These are phyloP conservation scores for Macquaria ambigua DNA, from an alignment of 2,113 vertebrate species.

Conservation along the genomic window DNA sequence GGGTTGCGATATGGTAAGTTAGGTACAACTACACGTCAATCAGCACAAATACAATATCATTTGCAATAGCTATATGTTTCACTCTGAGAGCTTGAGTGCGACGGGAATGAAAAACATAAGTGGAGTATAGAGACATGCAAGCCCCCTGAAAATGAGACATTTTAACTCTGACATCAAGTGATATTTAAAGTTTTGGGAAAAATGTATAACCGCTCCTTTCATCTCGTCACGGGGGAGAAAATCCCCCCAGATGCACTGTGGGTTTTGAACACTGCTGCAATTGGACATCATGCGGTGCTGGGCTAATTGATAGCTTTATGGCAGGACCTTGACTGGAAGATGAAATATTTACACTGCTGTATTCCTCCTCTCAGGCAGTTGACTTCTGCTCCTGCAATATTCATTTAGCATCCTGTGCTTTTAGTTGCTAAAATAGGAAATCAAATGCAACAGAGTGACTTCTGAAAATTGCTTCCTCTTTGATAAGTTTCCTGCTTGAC, in stretches of 20 bases:
- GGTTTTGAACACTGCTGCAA: slow-evolving; percentile 26
- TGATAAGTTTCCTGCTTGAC: slow-evolving; percentile 30
- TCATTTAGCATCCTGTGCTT: slow-evolving; percentile 63
- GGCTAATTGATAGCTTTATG: slow-evolving; percentile 69
- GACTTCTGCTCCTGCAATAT: slow-evolving; percentile 72
- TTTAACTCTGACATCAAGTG: slow-evolving; percentile 32
- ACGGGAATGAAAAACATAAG: slow-evolving; percentile 23
- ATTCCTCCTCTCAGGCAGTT: slow-evolving; percentile 67
- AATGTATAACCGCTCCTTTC: slow-evolving; percentile 45
- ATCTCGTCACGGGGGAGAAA: slow-evolving; percentile 29
- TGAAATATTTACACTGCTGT: slow-evolving; percentile 77
- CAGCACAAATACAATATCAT: background rate
- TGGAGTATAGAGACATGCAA: background rate
- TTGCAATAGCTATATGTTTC: background rate
- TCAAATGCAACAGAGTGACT: slow-evolving; percentile 54
- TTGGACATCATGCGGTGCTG: slow-evolving; percentile 32
- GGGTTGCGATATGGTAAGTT: background rate
- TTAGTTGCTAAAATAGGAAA: slow-evolving; percentile 61
- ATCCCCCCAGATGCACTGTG: slow-evolving; percentile 3
- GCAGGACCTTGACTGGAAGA: slow-evolving; percentile 67
- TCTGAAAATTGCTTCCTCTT: slow-evolving; percentile 49
- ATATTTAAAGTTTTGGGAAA: slow-evolving; percentile 32
- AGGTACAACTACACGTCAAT: slow-evolving; percentile 9
- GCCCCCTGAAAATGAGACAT: slow-evolving; percentile 38
- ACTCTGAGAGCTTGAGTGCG: background rate